Evolutionary conservation across 2,113 vertebrate genomes (phyloP).

Genomic region (Boleophthalmus pectinirostris): DNA sequence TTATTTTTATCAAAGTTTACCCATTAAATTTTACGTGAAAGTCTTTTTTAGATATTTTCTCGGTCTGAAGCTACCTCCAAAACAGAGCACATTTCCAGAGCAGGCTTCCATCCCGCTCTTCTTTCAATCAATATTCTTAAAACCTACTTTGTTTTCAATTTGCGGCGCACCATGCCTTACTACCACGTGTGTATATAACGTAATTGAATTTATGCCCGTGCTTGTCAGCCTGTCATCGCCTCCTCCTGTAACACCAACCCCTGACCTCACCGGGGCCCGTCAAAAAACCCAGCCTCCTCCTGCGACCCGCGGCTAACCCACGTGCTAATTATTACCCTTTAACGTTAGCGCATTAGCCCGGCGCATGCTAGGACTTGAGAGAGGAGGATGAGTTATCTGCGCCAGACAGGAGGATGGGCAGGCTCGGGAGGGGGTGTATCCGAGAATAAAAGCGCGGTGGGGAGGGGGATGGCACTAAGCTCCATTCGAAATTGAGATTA

Average conservation of each 20-base stretch:
- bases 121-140: background rate
- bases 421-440: background rate
- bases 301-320: slow-evolving; percentile 26
- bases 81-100: too few species aligned
- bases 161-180: background rate
- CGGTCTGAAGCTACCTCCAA: background rate
- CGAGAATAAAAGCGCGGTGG: slow-evolving; percentile 30
- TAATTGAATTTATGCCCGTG: slow-evolving; percentile 11
- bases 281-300: slow-evolving; percentile 17
- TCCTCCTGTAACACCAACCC: slow-evolving; percentile 26
- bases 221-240: slow-evolving; percentile 19
- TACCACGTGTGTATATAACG: background rate
- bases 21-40: too few species aligned
- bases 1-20: too few species aligned
- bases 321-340: slow-evolving; percentile 66
- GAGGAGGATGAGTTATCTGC: slow-evolving; percentile 71
- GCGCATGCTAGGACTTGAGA: slow-evolving; percentile 29
- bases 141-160: slow-evolving; percentile 2
- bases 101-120: background rate
- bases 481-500: slow-evolving; percentile 77
- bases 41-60: too few species aligned
- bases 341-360: slow-evolving; percentile 14
- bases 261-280: slow-evolving; percentile 25
- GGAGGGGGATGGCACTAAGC: slow-evolving; percentile 63
- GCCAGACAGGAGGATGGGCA: slow-evolving; percentile 69